These are phyloP conservation scores for Apeltes quadracus DNA, from an alignment of 2,113 vertebrate species.

Conservation along the genomic window DNA sequence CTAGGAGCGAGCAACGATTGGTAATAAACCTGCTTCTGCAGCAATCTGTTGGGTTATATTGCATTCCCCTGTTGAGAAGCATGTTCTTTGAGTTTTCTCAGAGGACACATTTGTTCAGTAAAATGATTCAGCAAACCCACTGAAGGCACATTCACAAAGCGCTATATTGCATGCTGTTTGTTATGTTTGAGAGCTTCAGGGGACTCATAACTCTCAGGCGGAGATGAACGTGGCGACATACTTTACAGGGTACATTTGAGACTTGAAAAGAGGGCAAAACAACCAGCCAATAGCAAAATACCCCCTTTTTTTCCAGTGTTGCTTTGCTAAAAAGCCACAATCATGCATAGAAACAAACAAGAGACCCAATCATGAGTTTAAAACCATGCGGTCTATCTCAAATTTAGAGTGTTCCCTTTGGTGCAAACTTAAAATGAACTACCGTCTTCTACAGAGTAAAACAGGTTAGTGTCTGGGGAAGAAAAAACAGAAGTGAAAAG, in stretches of 20 bases:
- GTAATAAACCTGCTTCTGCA: slow-evolving; percentile 68
- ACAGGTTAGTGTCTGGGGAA: slow-evolving; percentile 77
- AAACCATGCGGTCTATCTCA: slow-evolving; percentile 49
- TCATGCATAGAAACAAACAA: slow-evolving; percentile 58
- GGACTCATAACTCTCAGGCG: slow-evolving; percentile 76
- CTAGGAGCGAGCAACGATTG: slow-evolving; percentile 48
- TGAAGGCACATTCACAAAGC: slow-evolving; percentile 76
- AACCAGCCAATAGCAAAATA: slow-evolving; percentile 50
- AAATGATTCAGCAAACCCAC: slow-evolving; percentile 78
- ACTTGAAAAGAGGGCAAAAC: slow-evolving; percentile 58
- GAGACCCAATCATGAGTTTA: slow-evolving; percentile 62
- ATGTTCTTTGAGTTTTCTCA: slow-evolving; percentile 77
- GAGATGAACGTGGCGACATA: slow-evolving; percentile 70
- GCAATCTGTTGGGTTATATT: slow-evolving; percentile 64
- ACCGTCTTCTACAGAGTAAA: slow-evolving; percentile 69
- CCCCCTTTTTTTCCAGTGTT: slow-evolving; percentile 28
- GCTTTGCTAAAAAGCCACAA: slow-evolving; percentile 29
- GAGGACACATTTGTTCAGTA: slow-evolving; percentile 78
- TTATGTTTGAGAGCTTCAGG: slow-evolving; percentile 79
- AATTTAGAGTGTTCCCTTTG: slow-evolving; percentile 60
- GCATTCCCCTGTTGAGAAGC: slow-evolving; percentile 67
- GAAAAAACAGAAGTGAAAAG: slow-evolving; percentile 78
- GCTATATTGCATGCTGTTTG: slow-evolving; percentile 76
- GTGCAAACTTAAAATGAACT: slow-evolving; percentile 73
- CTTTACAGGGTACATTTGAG: slow-evolving; percentile 65